Percentiles rank a stretch among this genome's conserved stretches.
Conservation (phyloP, 2,113 vertebrate genomes). For the Mesitornis unicolor region DNA sequence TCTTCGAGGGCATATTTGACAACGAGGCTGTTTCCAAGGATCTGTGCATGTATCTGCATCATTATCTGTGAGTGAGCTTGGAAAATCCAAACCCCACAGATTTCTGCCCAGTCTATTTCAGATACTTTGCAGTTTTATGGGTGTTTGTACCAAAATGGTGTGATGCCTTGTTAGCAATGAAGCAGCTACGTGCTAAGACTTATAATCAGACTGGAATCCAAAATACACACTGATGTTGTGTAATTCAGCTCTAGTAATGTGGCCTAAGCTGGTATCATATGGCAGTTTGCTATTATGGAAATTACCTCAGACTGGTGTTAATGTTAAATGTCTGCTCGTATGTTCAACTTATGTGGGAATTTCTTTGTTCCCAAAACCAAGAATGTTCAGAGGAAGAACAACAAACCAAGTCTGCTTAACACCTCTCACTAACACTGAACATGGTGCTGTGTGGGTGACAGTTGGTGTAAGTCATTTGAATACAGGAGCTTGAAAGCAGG, state of each 20-base stretch:
- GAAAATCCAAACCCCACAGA: background rate
- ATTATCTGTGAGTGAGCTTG: background rate
- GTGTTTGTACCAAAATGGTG: background rate
- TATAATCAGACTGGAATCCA: background rate
- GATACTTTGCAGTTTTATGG: background rate
- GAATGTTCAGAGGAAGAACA: slow-evolving; percentile 5
- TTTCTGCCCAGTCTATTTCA: background rate
- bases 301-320: slow-evolving; percentile 2
- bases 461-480: background rate
- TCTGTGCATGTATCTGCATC: background rate
- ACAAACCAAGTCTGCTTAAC: background rate
- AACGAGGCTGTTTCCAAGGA: background rate
- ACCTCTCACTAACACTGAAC: background rate
- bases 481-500: background rate
- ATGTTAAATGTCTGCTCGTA: slow-evolving; percentile 25
- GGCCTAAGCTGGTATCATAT: slow-evolving; percentile 4
- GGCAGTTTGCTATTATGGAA: slow-evolving; percentile 25
- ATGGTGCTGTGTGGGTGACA: background rate
- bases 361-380: slow-evolving; percentile 30
- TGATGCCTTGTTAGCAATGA: background rate
- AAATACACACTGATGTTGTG: background rate
- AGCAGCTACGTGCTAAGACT: background rate
- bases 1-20: background rate
- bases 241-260: background rate
- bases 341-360: background rate